phyloP scores from a whole-genome alignment of 2,888 invertebrate genomes.

The Epirrhoe tristata region DNA sequence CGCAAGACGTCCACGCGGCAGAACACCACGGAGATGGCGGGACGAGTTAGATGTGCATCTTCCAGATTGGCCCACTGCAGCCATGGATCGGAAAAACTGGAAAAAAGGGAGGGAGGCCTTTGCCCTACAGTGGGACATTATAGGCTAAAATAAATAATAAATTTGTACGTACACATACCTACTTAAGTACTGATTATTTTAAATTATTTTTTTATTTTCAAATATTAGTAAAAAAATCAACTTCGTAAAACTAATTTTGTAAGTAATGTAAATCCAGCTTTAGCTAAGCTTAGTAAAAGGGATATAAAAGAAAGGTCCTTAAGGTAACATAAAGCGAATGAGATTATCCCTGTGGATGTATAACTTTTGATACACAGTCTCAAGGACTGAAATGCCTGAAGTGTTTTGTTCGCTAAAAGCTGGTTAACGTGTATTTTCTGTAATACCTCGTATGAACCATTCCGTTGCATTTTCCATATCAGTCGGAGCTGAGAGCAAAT shows the following conservation, averaged over 20 bases:
- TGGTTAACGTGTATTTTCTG: conserved; percentile 49
- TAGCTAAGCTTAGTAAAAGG: background rate
- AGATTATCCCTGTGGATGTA: background rate
- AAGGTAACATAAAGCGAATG: conserved; percentile 40
- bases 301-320: conserved; percentile 4
- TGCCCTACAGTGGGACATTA: no score
- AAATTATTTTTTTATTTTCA: no score
- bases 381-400: background rate
- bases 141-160: no score
- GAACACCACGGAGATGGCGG: no score
- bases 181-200: no score
- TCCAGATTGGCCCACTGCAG: no score
- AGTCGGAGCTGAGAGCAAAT: conserved; percentile 65
- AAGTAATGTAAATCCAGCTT: conserved; percentile 1
- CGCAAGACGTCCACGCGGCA: no score
- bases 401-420: conserved; percentile 22
- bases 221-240: no score
- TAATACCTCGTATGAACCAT: conserved; percentile 47
- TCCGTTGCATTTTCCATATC: conserved; percentile 59
- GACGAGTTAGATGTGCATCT: no score
- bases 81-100: no score
- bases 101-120: no score
- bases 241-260: background rate
- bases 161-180: background rate
- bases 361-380: background rate